Evolutionary conservation across 2,797 vertebrate species (phyloP).

Genomic region (Chaetodon trifasciatus): DNA sequence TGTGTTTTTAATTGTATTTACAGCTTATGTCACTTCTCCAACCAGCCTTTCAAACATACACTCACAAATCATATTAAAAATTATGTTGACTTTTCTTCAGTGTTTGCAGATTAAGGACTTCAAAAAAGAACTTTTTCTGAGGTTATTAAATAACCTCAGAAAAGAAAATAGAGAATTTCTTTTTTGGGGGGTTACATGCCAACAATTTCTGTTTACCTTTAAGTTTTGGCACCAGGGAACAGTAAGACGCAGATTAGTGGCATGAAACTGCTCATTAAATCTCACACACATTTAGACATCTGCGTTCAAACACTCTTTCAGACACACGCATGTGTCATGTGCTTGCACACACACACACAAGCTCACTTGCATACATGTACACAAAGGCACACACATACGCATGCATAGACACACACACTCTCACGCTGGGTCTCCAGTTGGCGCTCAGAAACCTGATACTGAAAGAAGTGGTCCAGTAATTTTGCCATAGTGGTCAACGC

Average conservation of each 20-base stretch:
- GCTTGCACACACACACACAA: conserved; percentile 11
- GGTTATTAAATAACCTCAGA: background rate
- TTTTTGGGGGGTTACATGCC: background rate
- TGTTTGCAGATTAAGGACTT: background rate
- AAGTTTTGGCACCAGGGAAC: background rate
- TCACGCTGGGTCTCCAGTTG: conserved; percentile 73
- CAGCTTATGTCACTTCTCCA: background rate
- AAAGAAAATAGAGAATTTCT: background rate
- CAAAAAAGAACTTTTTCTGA: conserved; percentile 8
- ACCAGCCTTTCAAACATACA: conserved; percentile 20
- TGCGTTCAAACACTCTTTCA: conserved; percentile 33
- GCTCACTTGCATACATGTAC: conserved; percentile 19
- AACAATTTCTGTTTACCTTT: background rate
- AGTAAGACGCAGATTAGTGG: conserved; percentile 3
- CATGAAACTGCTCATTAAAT: conserved; percentile 28
- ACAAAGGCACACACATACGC: conserved; percentile 31
- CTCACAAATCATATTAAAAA: conserved; percentile 1
- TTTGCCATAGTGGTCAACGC: conserved; percentile 72
- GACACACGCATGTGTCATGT: conserved; percentile 36
- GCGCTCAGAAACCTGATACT: conserved; percentile 78
- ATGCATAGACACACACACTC: conserved; percentile 34
- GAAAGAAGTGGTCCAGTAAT: conserved; percentile 74
- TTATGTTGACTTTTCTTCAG: background rate
- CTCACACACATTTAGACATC: conserved; percentile 38
- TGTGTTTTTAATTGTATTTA: conserved; percentile 28